Evolutionary conservation across 2,113 vertebrate genomes (phyloP).

Genomic region (Mus pahari): DNA sequence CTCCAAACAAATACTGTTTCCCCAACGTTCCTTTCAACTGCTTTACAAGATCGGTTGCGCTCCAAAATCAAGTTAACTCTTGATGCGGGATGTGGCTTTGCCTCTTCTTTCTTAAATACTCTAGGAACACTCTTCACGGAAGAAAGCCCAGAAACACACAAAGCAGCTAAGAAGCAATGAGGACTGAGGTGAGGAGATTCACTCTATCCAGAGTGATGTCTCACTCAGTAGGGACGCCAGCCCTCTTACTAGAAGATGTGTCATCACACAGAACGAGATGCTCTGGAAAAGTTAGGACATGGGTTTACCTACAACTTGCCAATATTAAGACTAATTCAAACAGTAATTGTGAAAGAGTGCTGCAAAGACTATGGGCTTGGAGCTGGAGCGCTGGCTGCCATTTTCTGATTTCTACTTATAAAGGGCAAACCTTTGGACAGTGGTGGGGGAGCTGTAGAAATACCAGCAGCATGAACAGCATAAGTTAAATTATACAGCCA

Average conservation of each 20-base stretch:
- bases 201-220: too few relatives aligned
- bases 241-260: background rate
- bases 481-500: background rate
- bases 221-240: background rate
- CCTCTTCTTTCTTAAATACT: conserved; percentile 21
- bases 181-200: too few relatives aligned
- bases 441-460: background rate
- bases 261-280: background rate
- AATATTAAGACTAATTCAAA: conserved; percentile 20
- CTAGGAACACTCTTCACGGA: too few relatives aligned
- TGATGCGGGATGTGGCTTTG: background rate
- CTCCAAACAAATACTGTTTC: background rate
- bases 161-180: background rate
- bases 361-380: background rate
- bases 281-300: background rate
- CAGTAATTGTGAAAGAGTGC: background rate
- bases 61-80: background rate
- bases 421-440: background rate
- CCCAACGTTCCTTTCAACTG: background rate
- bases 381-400: background rate
- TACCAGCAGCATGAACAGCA: background rate
- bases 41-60: background rate
- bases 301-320: background rate
- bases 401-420: background rate
- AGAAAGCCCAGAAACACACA: background rate